phyloP scores from a whole-genome alignment of 2,113 vertebrate genomes.

The Triplophysa rosa region DNA sequence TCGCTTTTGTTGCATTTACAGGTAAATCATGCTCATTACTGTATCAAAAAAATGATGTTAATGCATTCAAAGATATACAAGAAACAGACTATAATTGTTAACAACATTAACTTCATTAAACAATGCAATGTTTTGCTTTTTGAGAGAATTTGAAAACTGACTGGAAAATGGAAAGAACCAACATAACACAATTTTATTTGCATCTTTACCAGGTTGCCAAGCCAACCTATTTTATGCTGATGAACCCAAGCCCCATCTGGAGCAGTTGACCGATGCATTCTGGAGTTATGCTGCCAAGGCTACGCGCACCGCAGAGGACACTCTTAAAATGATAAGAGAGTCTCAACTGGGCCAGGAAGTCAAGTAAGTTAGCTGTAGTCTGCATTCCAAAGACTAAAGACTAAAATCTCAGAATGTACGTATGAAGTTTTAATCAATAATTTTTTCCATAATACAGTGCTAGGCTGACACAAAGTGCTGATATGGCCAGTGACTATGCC shows the following conservation, averaged over 20 bases:
- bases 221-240: constrained; percentile 66
- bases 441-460: constrained; percentile 41
- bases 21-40: constrained; percentile 56
- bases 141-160: background rate
- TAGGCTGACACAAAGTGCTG: constrained; percentile 50
- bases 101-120: too few species aligned
- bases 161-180: background rate
- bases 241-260: constrained; percentile 55
- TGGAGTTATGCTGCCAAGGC: constrained; percentile 67
- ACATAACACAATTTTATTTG: background rate
- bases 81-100: background rate
- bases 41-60: background rate
- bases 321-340: constrained; percentile 57
- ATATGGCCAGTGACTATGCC: constrained; percentile 46
- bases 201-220: constrained; percentile 52
- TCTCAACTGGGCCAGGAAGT: constrained; percentile 61
- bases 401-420: background rate
- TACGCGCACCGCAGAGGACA: constrained; percentile 60
- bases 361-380: constrained; percentile 58
- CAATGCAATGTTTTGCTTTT: background rate
- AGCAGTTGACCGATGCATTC: constrained; percentile 66
- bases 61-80: background rate
- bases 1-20: constrained; percentile 65
- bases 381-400: background rate
- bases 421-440: background rate